Conservation (phyloP, 2,113 vertebrate genomes). For the Myotis davidii region DNA sequence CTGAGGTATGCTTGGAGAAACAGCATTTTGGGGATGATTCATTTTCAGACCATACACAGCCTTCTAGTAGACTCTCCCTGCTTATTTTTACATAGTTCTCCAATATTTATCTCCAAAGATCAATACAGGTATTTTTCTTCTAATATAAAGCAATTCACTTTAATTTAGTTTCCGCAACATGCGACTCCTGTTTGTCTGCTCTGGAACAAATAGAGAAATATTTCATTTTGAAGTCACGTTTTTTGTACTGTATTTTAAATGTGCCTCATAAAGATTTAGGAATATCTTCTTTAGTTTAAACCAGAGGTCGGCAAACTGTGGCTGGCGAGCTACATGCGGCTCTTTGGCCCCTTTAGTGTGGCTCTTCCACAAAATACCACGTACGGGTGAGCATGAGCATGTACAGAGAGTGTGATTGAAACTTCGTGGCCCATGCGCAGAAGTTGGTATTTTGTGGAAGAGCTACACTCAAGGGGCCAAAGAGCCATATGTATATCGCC, state of each 20-base stretch:
- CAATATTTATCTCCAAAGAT: background rate
- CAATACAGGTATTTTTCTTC: background rate
- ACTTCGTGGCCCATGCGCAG: too few species aligned
- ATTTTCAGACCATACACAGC: background rate
- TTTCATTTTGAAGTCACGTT: background rate
- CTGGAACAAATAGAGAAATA: background rate
- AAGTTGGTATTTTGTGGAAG: too few species aligned
- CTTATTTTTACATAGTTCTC: background rate
- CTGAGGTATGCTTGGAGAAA: background rate
- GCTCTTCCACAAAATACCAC: too few species aligned
- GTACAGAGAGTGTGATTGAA: too few species aligned
- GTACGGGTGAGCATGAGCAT: too few species aligned
- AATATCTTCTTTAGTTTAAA: background rate
- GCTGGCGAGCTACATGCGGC: too few species aligned
- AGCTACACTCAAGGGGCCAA: too few species aligned
- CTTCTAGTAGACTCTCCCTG: background rate
- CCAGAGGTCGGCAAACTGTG: too few species aligned
- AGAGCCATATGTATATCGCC: too few species aligned
- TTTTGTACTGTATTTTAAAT: conserved; percentile 41
- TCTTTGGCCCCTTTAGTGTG: too few species aligned
- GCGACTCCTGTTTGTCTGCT: background rate
- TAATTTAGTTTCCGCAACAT: background rate
- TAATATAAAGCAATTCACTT: background rate
- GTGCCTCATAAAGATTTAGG: background rate
- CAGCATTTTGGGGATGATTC: background rate